Evolutionary conservation across 1,140 invertebrate species (phyloP).

Genomic region (Aleiodes sp.): DNA sequence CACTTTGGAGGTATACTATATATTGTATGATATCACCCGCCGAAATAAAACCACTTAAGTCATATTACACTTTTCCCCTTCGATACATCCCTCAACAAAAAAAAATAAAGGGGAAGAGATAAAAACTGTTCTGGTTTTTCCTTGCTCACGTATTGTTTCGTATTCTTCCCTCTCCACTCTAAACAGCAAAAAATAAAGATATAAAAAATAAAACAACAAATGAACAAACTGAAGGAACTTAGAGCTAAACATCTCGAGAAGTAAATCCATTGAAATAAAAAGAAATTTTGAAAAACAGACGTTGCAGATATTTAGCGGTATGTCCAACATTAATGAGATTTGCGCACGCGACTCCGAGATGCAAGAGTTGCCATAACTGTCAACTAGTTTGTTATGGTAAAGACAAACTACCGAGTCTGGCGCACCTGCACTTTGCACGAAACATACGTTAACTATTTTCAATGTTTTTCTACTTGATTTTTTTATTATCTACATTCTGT

Average conservation of each 20-base stretch:
- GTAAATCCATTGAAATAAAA: not conserved
- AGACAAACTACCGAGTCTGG: constrained; percentile 17
- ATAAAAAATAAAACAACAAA: no score
- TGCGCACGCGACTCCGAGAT: constrained; percentile 23
- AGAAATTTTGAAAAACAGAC: constrained; percentile 16
- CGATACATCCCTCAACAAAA: no score
- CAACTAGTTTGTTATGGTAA: constrained; percentile 29
- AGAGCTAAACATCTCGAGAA: not conserved
- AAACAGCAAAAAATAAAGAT: no score
- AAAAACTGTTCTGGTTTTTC: no score
- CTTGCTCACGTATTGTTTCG: no score
- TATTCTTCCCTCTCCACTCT: no score
- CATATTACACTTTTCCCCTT: not conserved
- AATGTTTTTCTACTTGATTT: not conserved
- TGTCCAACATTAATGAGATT: constrained; percentile 33
- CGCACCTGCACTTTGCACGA: constrained; percentile 25
- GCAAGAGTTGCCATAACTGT: constrained; percentile 28
- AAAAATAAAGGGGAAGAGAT: no score
- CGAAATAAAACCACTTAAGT: not conserved
- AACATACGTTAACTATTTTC: constrained; percentile 5
- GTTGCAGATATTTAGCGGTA: constrained; percentile 9
- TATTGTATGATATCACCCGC: not conserved
- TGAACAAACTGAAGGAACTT: not conserved
- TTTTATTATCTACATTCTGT: not conserved
- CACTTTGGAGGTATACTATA: not conserved